Percentiles rank a stretch among this genome's conserved stretches.
These are phyloP conservation scores for Sebastes elongatus DNA, from an alignment of 2,797 vertebrate genomes.

Conservation along the genomic window DNA sequence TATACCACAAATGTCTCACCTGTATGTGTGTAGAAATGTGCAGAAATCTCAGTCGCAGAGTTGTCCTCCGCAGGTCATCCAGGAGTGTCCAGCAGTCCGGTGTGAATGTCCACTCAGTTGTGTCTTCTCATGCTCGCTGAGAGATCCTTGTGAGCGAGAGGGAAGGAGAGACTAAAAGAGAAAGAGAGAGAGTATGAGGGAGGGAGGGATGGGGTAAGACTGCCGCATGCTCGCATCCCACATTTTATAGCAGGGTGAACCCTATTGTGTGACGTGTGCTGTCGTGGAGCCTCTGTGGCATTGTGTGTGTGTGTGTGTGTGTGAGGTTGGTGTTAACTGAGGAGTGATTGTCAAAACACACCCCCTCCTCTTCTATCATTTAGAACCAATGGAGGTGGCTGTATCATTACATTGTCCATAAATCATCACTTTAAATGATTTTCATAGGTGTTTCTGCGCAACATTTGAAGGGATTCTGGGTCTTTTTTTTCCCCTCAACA, in stretches of 20 bases:
- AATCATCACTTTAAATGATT: slow-evolving; percentile 20
- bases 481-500: neutral
- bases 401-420: slow-evolving; percentile 1
- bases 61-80: slow-evolving; percentile 36
- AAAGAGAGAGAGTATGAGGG: slow-evolving; percentile 18
- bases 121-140: slow-evolving; percentile 62
- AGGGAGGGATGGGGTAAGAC: slow-evolving; percentile 56
- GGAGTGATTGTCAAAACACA: slow-evolving; percentile 25
- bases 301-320: slow-evolving; percentile 57
- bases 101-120: slow-evolving; percentile 58
- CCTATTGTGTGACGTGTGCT: slow-evolving; percentile 89
- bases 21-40: slow-evolving; percentile 48
- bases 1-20: slow-evolving; percentile 59
- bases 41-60: slow-evolving; percentile 41
- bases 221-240: slow-evolving; percentile 65
- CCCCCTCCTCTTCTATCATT: neutral
- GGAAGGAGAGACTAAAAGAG: slow-evolving; percentile 18
- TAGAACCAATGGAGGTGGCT: slow-evolving; percentile 7
- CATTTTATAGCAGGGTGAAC: slow-evolving; percentile 88
- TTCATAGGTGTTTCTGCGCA: neutral
- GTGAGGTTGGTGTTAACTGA: slow-evolving; percentile 52
- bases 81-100: slow-evolving; percentile 39
- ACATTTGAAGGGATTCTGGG: slow-evolving; percentile 14
- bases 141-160: slow-evolving; percentile 50
- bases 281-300: slow-evolving; percentile 71